Evolutionary conservation across 2,113 vertebrate species (phyloP), one percentile per base, ranked within the genome.

Genomic region (Ginglymostoma cirratum): DNA sequence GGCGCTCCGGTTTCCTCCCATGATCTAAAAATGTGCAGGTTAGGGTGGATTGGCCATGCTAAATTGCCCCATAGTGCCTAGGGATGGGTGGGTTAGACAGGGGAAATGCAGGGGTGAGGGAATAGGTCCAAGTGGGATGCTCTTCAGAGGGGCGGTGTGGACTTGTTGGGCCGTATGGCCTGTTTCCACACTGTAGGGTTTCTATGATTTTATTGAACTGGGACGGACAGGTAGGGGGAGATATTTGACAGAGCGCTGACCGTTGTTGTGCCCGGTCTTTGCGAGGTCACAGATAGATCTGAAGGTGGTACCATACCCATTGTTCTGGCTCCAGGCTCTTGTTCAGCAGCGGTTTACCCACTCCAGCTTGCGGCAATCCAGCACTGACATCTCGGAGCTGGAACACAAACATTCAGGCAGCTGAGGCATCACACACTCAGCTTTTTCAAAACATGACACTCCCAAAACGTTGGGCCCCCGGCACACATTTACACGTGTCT

Each of bases 221-320:
- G 30, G 78, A 14, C 27, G 10, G n/a, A 80, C 15, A 4, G 4
- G 78, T 7, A 0, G 55, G 55, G 55, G 55, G 55, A 8, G 6
- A 61, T 61, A 61, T 7, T 2, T 10, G 7, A 61, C 1, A 61
- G 10, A 61, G 55, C 0, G 55, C 12, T 61, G 55, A 8, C 4
- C 42, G 8, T 14, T 0, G 5, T 2, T 10, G 17, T 34, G 48
- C 10, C 34, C 3, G 19, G 12, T 42, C 69, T 61, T 2, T 38
- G 27, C 34, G 5, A 55, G 34, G 0, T 87, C 10, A 76, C 17
- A 92, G 23, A 12, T 14, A 90, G 8, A 12, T 14, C 8, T 3
- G 48, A 61, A 3, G 38, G 0, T 23, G 27, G 7, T 14, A 24
- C 96, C 98, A 72, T 98, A 98, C 98, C 98, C 98, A 98, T 96